These are phyloP conservation scores for Ferdinandea cuprea DNA, from an alignment of 2,888 invertebrate species.

Conservation along the genomic window DNA sequence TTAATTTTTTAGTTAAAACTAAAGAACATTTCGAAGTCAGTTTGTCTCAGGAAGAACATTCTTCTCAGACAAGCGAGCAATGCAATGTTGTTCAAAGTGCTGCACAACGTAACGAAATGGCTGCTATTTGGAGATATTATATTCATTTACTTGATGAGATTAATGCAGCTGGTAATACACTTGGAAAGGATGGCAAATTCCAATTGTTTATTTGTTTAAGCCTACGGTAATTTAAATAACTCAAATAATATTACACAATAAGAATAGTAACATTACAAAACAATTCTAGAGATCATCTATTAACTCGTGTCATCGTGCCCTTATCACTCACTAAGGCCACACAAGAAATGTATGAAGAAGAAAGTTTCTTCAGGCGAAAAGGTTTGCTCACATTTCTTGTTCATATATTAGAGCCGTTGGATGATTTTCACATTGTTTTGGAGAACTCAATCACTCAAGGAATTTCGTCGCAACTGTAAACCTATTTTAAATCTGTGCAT, in stretches of 20 bases:
- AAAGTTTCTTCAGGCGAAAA: conserved; percentile 95
- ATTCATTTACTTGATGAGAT: conserved; percentile 95
- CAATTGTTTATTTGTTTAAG: conserved; percentile 97
- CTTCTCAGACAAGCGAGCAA: conserved; percentile 78
- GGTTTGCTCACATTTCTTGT: conserved; percentile 93
- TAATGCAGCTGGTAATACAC: conserved; percentile 89
- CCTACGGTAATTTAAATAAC: conserved; percentile 87
- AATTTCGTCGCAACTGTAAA: conserved; percentile 83
- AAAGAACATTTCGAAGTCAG: conserved; percentile 92
- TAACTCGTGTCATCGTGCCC: conserved; percentile 95
- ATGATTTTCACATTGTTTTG: conserved; percentile 91
- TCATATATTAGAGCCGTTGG: conserved; percentile 94
- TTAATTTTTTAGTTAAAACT: conserved; percentile 78
- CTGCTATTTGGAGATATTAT: conserved; percentile 93
- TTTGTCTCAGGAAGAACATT: conserved; percentile 77
- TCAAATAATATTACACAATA: no score
- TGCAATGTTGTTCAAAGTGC: conserved; percentile 77
- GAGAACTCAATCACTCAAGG: conserved; percentile 91
- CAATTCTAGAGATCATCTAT: conserved; percentile 90
- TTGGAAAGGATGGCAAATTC: conserved; percentile 98
- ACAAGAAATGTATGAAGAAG: conserved; percentile 97
- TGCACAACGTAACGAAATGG: conserved; percentile 83
- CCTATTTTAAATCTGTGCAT: not conserved
- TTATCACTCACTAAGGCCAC: conserved; percentile 95
- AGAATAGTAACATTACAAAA: no score